Evolutionary conservation across 2,113 vertebrate genomes (phyloP).

Genomic region (Okapia johnstoni): DNA sequence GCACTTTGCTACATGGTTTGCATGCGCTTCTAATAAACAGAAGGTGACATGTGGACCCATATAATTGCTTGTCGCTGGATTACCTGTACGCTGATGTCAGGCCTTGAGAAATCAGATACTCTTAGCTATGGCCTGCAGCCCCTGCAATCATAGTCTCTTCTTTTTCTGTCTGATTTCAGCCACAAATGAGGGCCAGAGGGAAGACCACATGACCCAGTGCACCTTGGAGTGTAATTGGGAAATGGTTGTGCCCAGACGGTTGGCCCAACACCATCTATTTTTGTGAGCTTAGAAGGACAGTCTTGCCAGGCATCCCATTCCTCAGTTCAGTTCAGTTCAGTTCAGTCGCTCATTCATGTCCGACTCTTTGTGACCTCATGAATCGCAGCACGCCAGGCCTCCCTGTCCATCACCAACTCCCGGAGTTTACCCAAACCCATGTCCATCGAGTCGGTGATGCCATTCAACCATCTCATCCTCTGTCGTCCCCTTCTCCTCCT

Average conservation of each 20-base stretch:
- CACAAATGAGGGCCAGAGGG: neutral
- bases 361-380: no score
- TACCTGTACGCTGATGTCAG: neutral
- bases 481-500: no score
- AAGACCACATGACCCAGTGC: neutral
- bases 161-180: neutral
- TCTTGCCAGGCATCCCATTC: neutral
- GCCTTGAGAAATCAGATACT: neutral
- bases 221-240: neutral
- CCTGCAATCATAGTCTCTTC: neutral
- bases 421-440: no score
- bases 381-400: no score
- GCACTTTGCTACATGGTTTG: neutral
- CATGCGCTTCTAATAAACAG: neutral
- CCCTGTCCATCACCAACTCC: no score
- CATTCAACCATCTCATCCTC: no score
- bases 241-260: neutral
- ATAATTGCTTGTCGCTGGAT: neutral
- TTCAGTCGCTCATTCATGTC: no score
- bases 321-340: neutral
- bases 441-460: no score
- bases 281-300: neutral
- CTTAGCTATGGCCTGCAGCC: neutral
- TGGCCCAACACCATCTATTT: constrained; percentile 6
- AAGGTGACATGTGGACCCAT: neutral